These are phyloP conservation scores for Penaeus chinensis DNA, from an alignment of 1,140 invertebrate species.

Conservation along the genomic window DNA sequence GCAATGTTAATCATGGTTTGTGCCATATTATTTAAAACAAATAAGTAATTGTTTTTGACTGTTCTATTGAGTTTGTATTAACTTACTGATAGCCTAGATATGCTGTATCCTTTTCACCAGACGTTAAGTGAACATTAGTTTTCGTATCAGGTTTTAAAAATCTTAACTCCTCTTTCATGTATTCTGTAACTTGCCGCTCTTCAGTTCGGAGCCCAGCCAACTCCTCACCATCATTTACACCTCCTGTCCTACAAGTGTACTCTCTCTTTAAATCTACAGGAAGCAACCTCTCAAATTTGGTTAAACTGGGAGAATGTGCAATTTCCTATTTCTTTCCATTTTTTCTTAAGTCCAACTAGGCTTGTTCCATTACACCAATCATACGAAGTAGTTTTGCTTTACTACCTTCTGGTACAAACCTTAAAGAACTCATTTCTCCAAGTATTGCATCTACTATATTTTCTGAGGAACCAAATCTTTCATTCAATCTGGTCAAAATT, in stretches of 20 bases:
- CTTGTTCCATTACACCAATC: no score
- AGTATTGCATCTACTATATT: constrained; percentile 12
- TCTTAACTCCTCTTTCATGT: not conserved
- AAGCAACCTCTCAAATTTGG: constrained; percentile 7
- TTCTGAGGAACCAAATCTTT: not conserved
- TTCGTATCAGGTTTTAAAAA: not conserved
- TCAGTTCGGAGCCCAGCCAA: not conserved
- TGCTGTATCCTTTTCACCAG: no score
- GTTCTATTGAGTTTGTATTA: no score
- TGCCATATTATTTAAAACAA: no score
- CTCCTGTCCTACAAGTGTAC: not conserved
- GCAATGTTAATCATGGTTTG: no score
- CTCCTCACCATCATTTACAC: not conserved
- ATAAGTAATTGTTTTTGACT: no score
- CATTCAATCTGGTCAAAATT: no score
- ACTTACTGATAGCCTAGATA: no score
- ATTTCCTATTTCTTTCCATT: not conserved
- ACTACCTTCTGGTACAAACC: not conserved
- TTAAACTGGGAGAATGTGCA: not conserved
- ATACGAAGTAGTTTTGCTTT: constrained; percentile 12
- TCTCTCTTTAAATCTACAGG: constrained; percentile 4
- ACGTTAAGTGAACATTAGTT: no score
- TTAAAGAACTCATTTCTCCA: not conserved
- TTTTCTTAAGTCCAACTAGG: constrained; percentile 3
- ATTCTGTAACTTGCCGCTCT: constrained; percentile 1